Evolutionary conservation across 2,797 vertebrate genomes (phyloP).

Genomic region (Oophaga sylvatica): DNA sequence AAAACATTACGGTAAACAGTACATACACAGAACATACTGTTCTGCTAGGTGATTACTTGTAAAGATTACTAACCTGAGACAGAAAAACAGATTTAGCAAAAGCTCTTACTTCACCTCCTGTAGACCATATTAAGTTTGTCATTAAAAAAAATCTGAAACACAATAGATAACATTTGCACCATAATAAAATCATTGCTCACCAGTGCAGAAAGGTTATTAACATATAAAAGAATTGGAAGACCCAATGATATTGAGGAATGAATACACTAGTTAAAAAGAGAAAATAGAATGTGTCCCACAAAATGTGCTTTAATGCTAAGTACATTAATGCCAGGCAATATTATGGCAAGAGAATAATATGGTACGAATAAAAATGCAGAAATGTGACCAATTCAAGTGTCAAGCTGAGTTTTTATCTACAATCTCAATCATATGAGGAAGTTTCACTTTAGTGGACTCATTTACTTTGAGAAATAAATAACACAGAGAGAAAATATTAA

Average conservation of each 20-base stretch:
- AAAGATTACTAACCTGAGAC: conserved; percentile 26
- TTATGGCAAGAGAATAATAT: neutral
- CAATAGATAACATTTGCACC: conserved; percentile 37
- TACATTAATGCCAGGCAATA: neutral
- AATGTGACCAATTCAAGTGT: neutral
- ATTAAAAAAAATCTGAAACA: conserved; percentile 23
- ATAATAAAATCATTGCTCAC: conserved; percentile 37
- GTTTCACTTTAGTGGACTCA: neutral
- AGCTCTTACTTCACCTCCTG: neutral
- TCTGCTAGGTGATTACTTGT: conserved; percentile 35
- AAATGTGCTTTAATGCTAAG: conserved; percentile 6
- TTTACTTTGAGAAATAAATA: neutral
- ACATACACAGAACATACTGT: conserved; percentile 36
- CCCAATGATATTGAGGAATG: conserved; percentile 2
- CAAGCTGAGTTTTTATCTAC: neutral
- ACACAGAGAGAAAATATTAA: neutral
- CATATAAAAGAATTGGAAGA: conserved; percentile 5
- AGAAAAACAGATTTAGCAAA: conserved; percentile 12
- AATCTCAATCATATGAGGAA: neutral
- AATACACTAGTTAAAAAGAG: neutral
- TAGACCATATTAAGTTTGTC: conserved; percentile 1
- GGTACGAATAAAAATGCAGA: neutral
- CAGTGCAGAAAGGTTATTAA: conserved; percentile 36
- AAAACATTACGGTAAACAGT: conserved; percentile 22
- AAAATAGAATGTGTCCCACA: neutral